Conservation (phyloP, 2,113 vertebrate species). For the Podarcis cretensis region DNA sequence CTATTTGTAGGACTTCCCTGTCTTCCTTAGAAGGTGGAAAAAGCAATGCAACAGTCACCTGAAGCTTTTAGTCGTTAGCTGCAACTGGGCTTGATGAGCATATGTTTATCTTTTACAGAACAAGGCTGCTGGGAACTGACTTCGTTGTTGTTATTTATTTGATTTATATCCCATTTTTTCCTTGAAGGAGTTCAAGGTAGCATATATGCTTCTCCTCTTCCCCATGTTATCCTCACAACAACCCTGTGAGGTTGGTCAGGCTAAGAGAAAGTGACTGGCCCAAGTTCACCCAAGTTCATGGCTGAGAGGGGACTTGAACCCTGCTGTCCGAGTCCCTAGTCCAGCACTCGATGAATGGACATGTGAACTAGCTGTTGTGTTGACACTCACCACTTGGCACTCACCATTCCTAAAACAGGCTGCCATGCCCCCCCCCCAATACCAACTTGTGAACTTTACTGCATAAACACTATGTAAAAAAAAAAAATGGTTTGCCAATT, state of each 20-base stretch:
- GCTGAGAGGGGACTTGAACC: too few species aligned
- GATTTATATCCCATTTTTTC: too few species aligned
- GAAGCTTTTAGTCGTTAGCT: not conserved
- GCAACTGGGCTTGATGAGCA: not conserved
- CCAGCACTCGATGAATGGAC: not conserved
- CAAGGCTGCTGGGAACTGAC: not conserved
- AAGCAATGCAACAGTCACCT: too few species aligned
- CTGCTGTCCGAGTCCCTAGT: too few species aligned
- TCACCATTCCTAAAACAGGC: not conserved
- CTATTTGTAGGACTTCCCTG: not conserved
- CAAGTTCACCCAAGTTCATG: too few species aligned
- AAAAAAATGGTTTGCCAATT: not conserved
- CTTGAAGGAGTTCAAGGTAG: too few species aligned
- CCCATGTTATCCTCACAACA: too few species aligned
- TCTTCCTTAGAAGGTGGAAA: not conserved
- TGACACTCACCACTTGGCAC: not conserved
- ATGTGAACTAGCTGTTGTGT: not conserved
- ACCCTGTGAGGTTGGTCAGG: not conserved
- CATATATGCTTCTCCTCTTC: too few species aligned
- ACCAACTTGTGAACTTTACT: not conserved
- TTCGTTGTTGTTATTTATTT: too few species aligned
- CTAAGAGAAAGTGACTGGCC: not conserved
- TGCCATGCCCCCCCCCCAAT: not conserved
- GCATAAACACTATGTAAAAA: not conserved
- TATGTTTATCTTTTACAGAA: not conserved